Evolutionary conservation across 2,888 invertebrate genomes (phyloP).

Genomic region (Agapostemon virescens): DNA sequence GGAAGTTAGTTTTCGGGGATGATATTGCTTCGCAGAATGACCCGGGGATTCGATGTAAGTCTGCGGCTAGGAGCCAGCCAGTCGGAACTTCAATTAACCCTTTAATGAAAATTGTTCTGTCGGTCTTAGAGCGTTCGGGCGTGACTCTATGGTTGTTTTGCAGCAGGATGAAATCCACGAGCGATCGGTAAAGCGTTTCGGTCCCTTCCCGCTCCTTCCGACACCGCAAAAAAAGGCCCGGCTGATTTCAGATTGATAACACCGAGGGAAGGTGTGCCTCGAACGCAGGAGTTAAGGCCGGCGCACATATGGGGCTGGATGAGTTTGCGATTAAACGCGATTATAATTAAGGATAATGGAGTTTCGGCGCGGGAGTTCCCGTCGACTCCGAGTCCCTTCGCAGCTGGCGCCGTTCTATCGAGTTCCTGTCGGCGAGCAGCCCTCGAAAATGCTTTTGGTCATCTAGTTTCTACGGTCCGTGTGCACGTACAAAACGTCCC

Average conservation of each 20-base stretch:
- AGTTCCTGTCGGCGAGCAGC: constrained; percentile 60
- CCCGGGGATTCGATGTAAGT: not conserved
- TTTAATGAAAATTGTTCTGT: not conserved
- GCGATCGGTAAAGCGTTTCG: not conserved
- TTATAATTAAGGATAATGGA: constrained; percentile 79
- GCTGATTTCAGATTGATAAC: constrained; percentile 74
- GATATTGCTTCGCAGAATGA: not conserved
- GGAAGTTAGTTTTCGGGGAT: not conserved
- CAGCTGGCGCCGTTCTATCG: constrained; percentile 69
- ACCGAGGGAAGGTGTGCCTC: constrained; percentile 61
- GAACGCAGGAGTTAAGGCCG: constrained; percentile 49
- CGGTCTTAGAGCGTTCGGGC: not conserved
- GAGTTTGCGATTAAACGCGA: constrained; percentile 78
- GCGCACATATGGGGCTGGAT: constrained; percentile 65
- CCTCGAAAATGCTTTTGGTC: constrained; percentile 60
- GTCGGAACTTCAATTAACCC: constrained; percentile 4
- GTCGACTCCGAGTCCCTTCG: constrained; percentile 67
- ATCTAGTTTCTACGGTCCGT: constrained; percentile 29
- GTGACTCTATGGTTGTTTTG: constrained; percentile 10
- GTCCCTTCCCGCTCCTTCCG: not conserved
- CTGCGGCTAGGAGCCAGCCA: not conserved
- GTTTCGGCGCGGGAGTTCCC: constrained; percentile 74
- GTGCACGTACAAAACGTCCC: constrained; percentile 26
- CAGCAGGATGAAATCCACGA: not conserved
- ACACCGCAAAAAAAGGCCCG: constrained; percentile 19